phyloP scores from a whole-genome alignment of 2,888 invertebrate species.

The Rhimphoctona megacephalus region DNA sequence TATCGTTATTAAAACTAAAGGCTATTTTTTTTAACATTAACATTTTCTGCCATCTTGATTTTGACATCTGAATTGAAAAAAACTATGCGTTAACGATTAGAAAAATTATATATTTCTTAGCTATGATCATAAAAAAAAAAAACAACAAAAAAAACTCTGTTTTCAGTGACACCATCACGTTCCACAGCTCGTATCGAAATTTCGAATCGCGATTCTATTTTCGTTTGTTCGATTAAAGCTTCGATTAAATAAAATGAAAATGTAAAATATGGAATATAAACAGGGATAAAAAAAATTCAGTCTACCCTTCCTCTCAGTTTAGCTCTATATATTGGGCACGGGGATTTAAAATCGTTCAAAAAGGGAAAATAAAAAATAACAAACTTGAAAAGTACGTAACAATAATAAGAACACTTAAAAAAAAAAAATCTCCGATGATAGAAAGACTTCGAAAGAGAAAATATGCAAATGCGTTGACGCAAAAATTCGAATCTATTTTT shows the following conservation, averaged over 20 bases:
- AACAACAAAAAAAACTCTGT: constrained; percentile 23
- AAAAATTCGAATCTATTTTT: background rate
- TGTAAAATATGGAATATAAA: background rate
- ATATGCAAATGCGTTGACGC: background rate
- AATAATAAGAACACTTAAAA: background rate
- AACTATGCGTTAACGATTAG: background rate
- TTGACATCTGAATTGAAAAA: background rate
- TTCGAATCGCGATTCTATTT: background rate
- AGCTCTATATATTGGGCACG: background rate
- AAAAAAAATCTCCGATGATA: background rate
- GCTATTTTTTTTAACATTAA: background rate
- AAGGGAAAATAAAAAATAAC: background rate
- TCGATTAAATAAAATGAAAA: background rate
- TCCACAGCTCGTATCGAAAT: background rate
- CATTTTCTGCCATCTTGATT: background rate
- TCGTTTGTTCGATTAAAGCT: background rate
- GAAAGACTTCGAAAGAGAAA: background rate
- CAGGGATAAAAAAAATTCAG: constrained; percentile 21
- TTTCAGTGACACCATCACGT: constrained; percentile 23
- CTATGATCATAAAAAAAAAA: background rate
- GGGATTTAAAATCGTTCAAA: background rate
- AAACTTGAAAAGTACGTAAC: background rate
- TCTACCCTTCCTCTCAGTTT: constrained; percentile 58
- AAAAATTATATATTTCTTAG: background rate
- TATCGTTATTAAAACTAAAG: too few relatives aligned